Base-by-base conservation (phyloP, 1,140 invertebrate genomes). In the Sarcophaga peregrina region DNA sequence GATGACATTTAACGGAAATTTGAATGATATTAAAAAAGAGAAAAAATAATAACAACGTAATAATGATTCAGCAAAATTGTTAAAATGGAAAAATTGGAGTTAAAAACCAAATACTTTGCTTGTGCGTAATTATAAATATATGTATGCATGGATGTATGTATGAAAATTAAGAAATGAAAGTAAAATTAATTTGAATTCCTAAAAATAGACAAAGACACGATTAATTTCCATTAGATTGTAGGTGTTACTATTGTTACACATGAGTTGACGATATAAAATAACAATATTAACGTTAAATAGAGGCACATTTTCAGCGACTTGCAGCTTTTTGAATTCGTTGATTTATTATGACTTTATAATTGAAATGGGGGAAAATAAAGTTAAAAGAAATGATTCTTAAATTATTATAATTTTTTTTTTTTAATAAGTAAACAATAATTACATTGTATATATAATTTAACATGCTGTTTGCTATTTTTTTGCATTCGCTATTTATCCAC, bases 391-490 rank as follows among this genome's bases (percentile, higher is more conserved):
- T 37, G 25, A 37, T 37, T n/a, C 25, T 37, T 37, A 37, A 37
- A 37, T 37, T 37, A 37, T 37, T 37, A 37, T n/a, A n/a, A n/a
- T n/a, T 37, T 37, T 37, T 37, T 37, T 37, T 37, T 37, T 37
- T 37, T 2, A 37, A 37, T 37, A 37, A 37, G 4, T 37, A 37
- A 37, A 37, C 25, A 37, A 37, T 37, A 37, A 37, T 37, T 37
- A n/a, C n/a, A n/a, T n/a, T n/a, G n/a, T n/a, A n/a, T n/a, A n/a
- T 54, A 68, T 68, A 68, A 68, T 68, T 15, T 17, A 68, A 68
- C 17, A 17, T 68, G 15, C 58, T 68, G n/a, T n/a, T n/a, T n/a
- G n/a, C n/a, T n/a, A n/a, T n/a, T n/a, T n/a, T n/a, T n/a, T n/a
- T n/a, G n/a, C n/a, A n/a, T n/a, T n/a, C n/a, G n/a, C n/a, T n/a